Evolutionary conservation across 2,888 invertebrate genomes (phyloP).

Genomic region (Globia sparganii): DNA sequence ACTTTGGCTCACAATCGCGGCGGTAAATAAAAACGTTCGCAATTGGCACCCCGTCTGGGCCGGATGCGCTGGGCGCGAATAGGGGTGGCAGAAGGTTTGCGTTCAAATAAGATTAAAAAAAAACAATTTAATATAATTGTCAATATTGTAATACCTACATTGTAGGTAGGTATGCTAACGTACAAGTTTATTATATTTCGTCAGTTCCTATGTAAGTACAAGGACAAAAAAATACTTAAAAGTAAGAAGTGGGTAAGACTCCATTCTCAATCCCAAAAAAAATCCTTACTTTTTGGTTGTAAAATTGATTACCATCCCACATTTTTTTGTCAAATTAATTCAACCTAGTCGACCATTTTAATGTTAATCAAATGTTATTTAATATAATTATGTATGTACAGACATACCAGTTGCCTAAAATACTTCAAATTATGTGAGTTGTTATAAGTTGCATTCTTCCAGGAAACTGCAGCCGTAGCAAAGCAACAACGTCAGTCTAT

Average conservation of each 20-base stretch:
- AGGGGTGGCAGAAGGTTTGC: conserved; percentile 41
- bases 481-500: not conserved
- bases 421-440: not conserved
- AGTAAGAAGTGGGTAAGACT: no score
- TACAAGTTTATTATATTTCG: no score
- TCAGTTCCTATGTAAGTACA: no score
- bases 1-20: conserved; percentile 63
- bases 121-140: not conserved
- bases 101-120: not conserved
- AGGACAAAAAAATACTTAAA: no score
- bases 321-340: not conserved
- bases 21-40: conserved; percentile 68
- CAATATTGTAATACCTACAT: not conserved
- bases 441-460: not conserved
- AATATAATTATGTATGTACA: no score
- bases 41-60: conserved; percentile 69
- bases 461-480: not conserved
- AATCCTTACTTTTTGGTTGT: not conserved
- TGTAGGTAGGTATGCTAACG: no score
- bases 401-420: not conserved
- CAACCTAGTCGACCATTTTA: not conserved
- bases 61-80: conserved; percentile 60
- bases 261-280: no score
- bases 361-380: no score
- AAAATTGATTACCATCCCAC: not conserved